These are phyloP conservation scores for Acleris literana DNA, from an alignment of 2,888 invertebrate genomes.

Conservation along the genomic window DNA sequence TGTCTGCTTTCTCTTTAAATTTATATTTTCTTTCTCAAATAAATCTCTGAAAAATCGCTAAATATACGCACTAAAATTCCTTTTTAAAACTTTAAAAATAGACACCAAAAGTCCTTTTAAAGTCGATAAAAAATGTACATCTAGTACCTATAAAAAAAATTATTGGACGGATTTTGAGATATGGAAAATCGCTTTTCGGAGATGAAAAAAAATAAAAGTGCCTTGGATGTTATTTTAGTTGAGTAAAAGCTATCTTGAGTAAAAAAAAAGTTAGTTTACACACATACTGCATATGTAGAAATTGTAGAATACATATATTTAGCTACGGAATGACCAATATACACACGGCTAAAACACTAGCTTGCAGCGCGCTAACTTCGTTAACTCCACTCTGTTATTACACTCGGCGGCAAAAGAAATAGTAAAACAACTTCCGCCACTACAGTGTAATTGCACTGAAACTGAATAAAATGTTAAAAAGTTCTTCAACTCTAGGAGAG, in stretches of 20 bases:
- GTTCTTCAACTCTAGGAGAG: conserved; percentile 45
- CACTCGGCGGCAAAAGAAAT: conserved; percentile 51
- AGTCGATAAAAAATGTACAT: too few species aligned
- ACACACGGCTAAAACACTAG: conserved; percentile 13
- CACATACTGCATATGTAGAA: background rate
- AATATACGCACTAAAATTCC: too few species aligned
- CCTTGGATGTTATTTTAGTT: too few species aligned
- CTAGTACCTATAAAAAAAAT: too few species aligned
- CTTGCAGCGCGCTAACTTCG: conserved; percentile 42
- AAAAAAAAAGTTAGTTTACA: background rate
- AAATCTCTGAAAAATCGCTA: too few species aligned
- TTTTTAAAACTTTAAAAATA: too few species aligned
- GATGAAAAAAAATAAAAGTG: too few species aligned
- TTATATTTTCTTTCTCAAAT: too few species aligned
- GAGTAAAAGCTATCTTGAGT: background rate
- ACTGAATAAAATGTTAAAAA: conserved; percentile 60
- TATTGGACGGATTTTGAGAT: too few species aligned
- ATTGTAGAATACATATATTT: background rate
- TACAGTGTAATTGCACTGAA: conserved; percentile 58
- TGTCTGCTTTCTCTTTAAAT: too few species aligned
- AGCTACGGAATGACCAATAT: conserved; percentile 22
- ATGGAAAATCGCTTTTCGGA: too few species aligned
- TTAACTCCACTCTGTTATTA: conserved; percentile 48
- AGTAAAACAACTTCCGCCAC: conserved; percentile 50
- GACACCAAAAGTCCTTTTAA: too few species aligned